These are phyloP conservation scores for Stenopsyche tienmushanensis DNA, from an alignment of 1,140 invertebrate genomes.

Conservation along the genomic window DNA sequence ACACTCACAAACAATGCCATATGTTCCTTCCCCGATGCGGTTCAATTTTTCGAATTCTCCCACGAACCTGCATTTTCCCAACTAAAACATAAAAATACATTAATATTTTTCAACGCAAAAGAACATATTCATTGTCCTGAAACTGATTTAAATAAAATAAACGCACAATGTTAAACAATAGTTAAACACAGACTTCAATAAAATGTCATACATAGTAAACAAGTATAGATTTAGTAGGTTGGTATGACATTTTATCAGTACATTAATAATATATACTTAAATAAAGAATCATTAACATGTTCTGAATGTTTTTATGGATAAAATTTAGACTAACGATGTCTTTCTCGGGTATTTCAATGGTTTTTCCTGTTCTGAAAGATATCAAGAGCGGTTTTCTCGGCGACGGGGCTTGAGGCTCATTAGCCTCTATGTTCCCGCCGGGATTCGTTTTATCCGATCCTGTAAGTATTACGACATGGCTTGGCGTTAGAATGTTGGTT, in stretches of 20 bases:
- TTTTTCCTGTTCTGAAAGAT: conserved; percentile 77
- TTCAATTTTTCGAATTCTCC: conserved; percentile 97
- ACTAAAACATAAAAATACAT: conserved; percentile 58
- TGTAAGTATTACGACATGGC: no score
- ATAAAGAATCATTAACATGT: no score
- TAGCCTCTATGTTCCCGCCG: conserved; percentile 54
- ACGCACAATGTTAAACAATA: no score
- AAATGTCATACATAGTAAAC: no score
- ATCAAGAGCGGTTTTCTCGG: conserved; percentile 76
- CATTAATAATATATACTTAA: no score
- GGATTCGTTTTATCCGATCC: not conserved
- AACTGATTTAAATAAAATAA: no score
- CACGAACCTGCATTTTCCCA: conserved; percentile 89
- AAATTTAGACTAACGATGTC: conserved; percentile 79
- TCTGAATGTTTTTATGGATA: no score
- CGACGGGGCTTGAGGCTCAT: conserved; percentile 73
- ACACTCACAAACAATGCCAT: conserved; percentile 96
- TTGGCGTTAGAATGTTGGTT: no score
- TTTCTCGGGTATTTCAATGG: conserved; percentile 81
- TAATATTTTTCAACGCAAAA: conserved; percentile 37
- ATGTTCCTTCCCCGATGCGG: conserved; percentile 96
- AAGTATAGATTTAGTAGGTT: no score
- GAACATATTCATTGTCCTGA: conserved; percentile 43
- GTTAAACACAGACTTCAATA: no score
- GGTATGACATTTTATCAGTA: no score